These are phyloP conservation scores for Ceriagrion tenellum DNA, from an alignment of 2,888 invertebrate genomes.

Conservation along the genomic window DNA sequence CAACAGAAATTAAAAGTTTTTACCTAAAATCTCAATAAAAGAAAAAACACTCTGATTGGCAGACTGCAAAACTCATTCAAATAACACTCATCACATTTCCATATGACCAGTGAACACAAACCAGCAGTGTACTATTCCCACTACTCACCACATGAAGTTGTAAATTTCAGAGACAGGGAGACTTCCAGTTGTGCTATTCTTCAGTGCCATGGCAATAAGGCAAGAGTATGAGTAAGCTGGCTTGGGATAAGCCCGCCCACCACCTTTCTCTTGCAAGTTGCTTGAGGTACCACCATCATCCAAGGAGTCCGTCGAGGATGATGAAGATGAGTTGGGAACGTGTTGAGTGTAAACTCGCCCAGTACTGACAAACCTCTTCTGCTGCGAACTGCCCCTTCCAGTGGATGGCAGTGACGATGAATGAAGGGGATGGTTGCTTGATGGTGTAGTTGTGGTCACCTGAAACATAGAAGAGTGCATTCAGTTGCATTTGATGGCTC, in stretches of 20 bases:
- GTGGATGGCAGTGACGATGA: neutral
- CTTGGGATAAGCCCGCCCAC: conserved; percentile 89
- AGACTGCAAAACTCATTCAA: no score
- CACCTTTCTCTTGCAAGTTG: conserved; percentile 75
- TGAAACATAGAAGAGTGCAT: neutral
- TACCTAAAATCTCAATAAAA: no score
- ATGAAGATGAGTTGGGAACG: conserved; percentile 46
- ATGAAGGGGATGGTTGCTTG: neutral
- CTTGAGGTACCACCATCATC: conserved; percentile 5
- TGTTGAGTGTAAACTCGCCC: conserved; percentile 46
- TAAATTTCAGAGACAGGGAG: conserved; percentile 99
- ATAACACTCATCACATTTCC: no score
- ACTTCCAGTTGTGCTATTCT: conserved; percentile 96
- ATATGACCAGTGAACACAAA: no score
- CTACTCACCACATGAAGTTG: conserved; percentile 96
- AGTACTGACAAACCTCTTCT: conserved; percentile 50
- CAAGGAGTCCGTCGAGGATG: conserved; percentile 21
- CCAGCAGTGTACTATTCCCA: neutral
- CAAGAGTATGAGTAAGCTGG: conserved; percentile 99
- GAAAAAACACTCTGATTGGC: no score
- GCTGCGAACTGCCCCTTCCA: conserved; percentile 2
- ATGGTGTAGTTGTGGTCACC: conserved; percentile 50
- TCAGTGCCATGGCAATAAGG: conserved; percentile 97
- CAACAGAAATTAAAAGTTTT: no score
- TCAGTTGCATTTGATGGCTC: no score